Percentiles rank a stretch among this genome's conserved stretches.
phyloP scores from a whole-genome alignment of 2,797 vertebrate genomes.

The Chelonia mydas region DNA sequence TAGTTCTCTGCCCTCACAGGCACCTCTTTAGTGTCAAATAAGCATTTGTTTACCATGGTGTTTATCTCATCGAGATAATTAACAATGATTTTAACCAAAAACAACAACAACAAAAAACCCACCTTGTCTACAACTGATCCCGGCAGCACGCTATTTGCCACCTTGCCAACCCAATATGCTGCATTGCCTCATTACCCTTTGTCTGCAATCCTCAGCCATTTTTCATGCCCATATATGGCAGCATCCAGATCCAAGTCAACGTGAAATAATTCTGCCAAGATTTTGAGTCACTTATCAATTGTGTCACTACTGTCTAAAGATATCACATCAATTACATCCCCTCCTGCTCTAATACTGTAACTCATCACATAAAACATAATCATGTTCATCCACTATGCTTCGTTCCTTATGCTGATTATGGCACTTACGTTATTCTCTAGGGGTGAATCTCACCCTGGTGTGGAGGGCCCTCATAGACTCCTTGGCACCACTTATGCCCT shows the following conservation, averaged over 20 bases:
- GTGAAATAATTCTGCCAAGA: background rate
- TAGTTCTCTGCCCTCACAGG: background rate
- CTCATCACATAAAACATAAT: background rate
- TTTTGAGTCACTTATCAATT: background rate
- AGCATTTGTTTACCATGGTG: background rate
- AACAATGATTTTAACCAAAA: background rate
- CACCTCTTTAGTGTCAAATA: background rate
- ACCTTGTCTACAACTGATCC: background rate
- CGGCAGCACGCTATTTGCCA: accelerated
- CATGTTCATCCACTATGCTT: background rate
- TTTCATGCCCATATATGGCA: accelerated
- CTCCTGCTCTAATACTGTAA: background rate
- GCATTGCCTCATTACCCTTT: background rate
- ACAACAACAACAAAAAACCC: background rate
- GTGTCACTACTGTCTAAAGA: accelerated
- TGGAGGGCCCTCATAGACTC: background rate
- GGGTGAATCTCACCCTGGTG: background rate
- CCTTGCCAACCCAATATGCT: background rate
- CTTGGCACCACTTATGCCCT: background rate
- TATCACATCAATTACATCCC: accelerated
- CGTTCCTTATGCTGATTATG: background rate
- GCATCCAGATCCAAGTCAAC: accelerated
- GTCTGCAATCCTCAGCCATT: background rate
- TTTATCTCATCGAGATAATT: background rate
- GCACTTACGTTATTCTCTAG: background rate